Base-by-base conservation (phyloP, 2,797 vertebrate genomes). In the Anabas testudineus region DNA sequence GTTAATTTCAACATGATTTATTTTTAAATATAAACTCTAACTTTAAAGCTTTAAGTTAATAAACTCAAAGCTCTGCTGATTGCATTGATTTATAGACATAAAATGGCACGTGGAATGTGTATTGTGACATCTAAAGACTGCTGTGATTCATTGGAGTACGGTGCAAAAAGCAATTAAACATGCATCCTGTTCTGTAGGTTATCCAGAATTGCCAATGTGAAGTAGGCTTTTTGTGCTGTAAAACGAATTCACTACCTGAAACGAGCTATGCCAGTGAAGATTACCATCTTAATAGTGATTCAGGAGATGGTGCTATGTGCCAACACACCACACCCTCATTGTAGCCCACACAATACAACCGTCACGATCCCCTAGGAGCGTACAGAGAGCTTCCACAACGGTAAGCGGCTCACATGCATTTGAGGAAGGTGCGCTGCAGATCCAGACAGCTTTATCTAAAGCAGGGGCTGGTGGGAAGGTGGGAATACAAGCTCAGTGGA, bases 361-460 rank as follows among this genome's bases (percentile, higher is more conserved):
- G 45, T 87, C 90, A 87, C 47, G 84, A 70, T 80, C 84, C 77
- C 56, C 21, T 59, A 79, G 73, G 82, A 85, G 81, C 81, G 73
- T 26, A 12, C 71, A 68, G 66, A 74, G 80, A 78, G 72, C 69
- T 68, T 87, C 72, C 73, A 71, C 79, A 78, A 79, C 74, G 66
- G 71, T 88, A 85, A 90, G 83, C 88, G 52, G 80, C 82, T 89
- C 82, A 69, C 67, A 78, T 79, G 79, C 81, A 71, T 71, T 51
- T 57, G 78, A 73, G 67, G 74, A 86, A 74, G 82, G 86, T 89
- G 78, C 67, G 63, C 71, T 86, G 85, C 81, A 71, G 82, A 86
- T 85, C 84, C 85, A 85, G 82, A 90, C 87, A 88, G 90, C 88
- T 92, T 91, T 87, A 93, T 91, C 88, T 87, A 66, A 84, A 78